Evolutionary conservation across 2,113 vertebrate species (phyloP).

Genomic region (Stegastes partitus): DNA sequence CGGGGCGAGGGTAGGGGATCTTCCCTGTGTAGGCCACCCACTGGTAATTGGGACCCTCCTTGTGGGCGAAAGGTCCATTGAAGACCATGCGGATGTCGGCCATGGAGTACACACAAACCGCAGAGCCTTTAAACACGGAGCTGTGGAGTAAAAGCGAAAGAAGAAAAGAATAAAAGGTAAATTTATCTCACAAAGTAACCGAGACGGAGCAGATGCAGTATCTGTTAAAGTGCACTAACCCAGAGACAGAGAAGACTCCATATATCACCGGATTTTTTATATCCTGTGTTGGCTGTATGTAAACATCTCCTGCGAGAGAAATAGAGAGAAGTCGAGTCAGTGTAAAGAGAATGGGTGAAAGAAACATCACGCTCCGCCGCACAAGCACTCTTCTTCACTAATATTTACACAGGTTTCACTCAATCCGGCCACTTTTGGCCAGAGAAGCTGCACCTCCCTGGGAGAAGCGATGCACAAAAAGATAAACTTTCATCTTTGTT

Average conservation of each 20-base stretch:
- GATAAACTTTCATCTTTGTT: conserved; percentile 1
- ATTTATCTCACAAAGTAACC: background rate
- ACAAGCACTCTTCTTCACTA: conserved; percentile 45
- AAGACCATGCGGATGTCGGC: conserved; percentile 98
- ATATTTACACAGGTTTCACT: conserved; percentile 69
- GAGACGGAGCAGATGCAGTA: background rate
- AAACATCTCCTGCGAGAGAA: conserved; percentile 91
- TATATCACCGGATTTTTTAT: conserved; percentile 97
- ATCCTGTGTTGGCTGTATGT: conserved; percentile 97
- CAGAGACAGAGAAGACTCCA: conserved; percentile 94
- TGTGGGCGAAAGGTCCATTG: conserved; percentile 98
- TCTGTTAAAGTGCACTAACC: conserved; percentile 83
- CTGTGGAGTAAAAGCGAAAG: conserved; percentile 73
- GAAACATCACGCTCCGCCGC: conserved; percentile 37
- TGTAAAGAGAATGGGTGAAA: conserved; percentile 31
- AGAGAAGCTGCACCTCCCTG: background rate
- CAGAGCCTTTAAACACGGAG: conserved; percentile 97
- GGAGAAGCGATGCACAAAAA: conserved; percentile 17
- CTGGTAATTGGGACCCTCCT: conserved; percentile 98
- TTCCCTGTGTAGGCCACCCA: conserved; percentile 98
- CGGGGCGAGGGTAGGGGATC: conserved; percentile 97
- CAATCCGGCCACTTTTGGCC: conserved; percentile 30
- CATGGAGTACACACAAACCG: conserved; percentile 98
- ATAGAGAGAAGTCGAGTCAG: conserved; percentile 61
- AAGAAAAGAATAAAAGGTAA: background rate